These are phyloP conservation scores for Oreochromis spilurus DNA, from an alignment of 2,113 vertebrate genomes.

Conservation along the genomic window DNA sequence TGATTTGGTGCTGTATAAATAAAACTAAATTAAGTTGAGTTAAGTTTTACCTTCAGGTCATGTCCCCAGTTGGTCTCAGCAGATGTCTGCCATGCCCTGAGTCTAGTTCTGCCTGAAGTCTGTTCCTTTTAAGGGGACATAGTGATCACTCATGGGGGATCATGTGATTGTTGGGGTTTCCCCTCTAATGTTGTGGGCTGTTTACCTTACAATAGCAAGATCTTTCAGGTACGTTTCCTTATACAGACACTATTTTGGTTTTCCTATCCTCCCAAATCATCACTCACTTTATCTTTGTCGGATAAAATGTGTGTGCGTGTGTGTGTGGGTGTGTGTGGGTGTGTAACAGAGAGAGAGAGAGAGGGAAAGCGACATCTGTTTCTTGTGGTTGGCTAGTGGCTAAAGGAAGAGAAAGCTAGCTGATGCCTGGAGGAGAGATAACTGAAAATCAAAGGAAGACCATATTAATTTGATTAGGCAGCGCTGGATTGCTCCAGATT, in stretches of 20 bases:
- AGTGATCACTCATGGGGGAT: not conserved
- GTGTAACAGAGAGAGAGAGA: not conserved
- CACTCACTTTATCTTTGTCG: not conserved
- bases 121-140: no score
- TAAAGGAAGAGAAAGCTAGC: conserved; percentile 17
- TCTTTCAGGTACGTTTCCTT: not conserved
- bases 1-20: no score
- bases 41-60: no score
- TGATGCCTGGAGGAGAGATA: conserved; percentile 71
- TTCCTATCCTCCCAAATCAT: not conserved
- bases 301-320: not conserved
- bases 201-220: not conserved
- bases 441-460: conserved; percentile 94
- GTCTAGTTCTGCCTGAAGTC: no score
- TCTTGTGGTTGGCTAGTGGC: conserved; percentile 39
- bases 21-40: no score
- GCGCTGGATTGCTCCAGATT: conserved; percentile 85
- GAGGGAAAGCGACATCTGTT: not conserved
- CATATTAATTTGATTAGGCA: conserved; percentile 93
- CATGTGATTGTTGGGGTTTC: not conserved
- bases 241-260: rapidly evolving
- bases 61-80: no score
- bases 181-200: not conserved
- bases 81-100: no score
- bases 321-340: not conserved